Base-by-base conservation (phyloP, 1,140 invertebrate species). In the Berghia stephanieae region DNA sequence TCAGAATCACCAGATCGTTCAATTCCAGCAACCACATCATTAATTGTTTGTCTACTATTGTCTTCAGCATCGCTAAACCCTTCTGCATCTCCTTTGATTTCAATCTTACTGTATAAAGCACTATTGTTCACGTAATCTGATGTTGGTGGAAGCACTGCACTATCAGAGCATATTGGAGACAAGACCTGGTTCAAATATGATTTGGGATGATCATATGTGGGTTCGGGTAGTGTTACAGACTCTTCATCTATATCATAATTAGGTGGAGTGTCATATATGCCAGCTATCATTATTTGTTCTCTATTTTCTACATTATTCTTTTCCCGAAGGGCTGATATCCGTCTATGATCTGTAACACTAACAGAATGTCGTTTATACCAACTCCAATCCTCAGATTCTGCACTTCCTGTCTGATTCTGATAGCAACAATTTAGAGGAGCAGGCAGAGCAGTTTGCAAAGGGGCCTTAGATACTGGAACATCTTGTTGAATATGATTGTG, bases 181-280 rank as follows among this genome's bases (percentile, higher is more conserved):
- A 40, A 75, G n/a, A n/a, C n/a, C n/a, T n/a, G n/a, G n/a, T n/a
- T n/a, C n/a, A 42, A 27, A 66, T 69, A 24, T 24, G n/a, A 40
- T 36, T 38, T 55, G 24, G 75, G 75, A 40, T 38, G 21, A 40
- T 27, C 4, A 38, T 52, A 55, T 18, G 27, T 70, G 34, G 46
- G 36, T 57, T 69, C 67, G 16, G 2, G 13, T 6, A 36, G 40
- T 69, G 68, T 13, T 44, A 55, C 24, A 71, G 27, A n/a, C 24
- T n/a, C 52, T 57, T n/a, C n/a, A n/a, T n/a, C 44, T 43, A 79
- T 66, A 18, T 82, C 78, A 16, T 81, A 75, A 31, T 82, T 83
- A 27, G 86, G 86, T 43, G 86, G 86, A 21, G 86, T 80, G 79
- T 87, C 86, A 83, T 87, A 87, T 24, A 86, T 82, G 24, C 83